Conservation (phyloP, 2,113 vertebrate species). For the Hydrolagus affinis region DNA sequence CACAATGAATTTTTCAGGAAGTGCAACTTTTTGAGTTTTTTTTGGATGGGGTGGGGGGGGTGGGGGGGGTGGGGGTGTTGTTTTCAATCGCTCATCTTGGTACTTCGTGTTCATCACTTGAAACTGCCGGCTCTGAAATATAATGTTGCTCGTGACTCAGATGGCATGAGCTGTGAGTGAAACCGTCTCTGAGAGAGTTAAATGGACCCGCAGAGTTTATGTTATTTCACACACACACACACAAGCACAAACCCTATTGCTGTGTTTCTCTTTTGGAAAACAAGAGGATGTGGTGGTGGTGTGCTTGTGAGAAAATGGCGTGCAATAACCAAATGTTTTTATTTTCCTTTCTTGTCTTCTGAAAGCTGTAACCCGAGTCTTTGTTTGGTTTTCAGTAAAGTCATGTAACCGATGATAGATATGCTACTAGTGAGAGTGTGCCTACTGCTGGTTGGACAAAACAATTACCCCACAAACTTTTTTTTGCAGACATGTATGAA, state of each 20-base stretch:
- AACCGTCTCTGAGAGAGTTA: neutral
- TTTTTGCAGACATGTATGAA: conserved; percentile 36
- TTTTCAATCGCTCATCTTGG: neutral
- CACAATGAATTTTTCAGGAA: neutral
- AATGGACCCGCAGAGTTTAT: neutral
- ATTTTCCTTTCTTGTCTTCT: neutral
- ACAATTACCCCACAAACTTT: conserved; percentile 26
- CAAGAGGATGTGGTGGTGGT: neutral
- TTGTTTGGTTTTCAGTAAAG: conserved; percentile 39
- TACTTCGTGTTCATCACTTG: conserved; percentile 6
- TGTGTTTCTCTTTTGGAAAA: neutral
- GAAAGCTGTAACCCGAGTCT: conserved; percentile 36
- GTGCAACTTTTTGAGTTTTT: neutral
- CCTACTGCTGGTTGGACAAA: neutral
- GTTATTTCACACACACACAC: neutral
- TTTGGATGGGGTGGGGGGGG: no score
- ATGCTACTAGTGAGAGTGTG: neutral
- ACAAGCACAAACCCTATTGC: neutral
- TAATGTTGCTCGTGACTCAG: conserved; percentile 12
- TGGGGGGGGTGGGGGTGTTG: no score
- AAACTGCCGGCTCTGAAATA: neutral
- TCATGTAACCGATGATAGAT: conserved; percentile 31
- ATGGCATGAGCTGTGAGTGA: neutral
- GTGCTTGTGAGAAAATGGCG: neutral
- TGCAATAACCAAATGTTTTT: conserved; percentile 18